Base-by-base conservation (phyloP, 2,113 vertebrate genomes). In the Canis aureus region DNA sequence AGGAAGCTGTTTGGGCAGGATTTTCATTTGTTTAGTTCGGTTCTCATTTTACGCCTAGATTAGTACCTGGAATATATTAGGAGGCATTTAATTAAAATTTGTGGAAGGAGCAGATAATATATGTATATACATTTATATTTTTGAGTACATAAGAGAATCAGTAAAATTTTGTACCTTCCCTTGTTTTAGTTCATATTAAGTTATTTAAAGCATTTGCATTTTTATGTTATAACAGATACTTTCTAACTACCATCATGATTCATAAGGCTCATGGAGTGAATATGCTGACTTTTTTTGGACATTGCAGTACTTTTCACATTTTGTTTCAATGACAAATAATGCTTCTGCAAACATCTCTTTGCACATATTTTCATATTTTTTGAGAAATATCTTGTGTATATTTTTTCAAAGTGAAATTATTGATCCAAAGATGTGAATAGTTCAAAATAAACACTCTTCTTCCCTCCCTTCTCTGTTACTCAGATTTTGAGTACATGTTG, bases 1-100 rank as follows among this genome's bases (percentile, higher is more conserved):
- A 93, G 51, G 11, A 89, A 73, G 19, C 10, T 53, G 15, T 67
- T 59, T 80, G 32, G 16, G 79, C 4, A 85, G 11, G 23, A 89
- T 27, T 91, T 97, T 80, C 15, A 81, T 93, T 94, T 91, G 67
- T 85, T 79, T 91, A 66, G 59, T 96, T 94, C 23, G 29, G 9
- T 90, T 12, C 80, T 92, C 15, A 73, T n/a, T 60, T 5, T 35
- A 35, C 64, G 43, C 43, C 15, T 69, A 90, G 38, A 51, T 79
- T 76, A 49, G 4, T 88, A 89, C 5, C 59, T 91, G 11, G 13
- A n/a, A n/a, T 43, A 64, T 59, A 60, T 88, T 93, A 87, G 13
- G 73, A 71, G 25, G 9, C 25, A 85, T 17, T 84, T 88, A 90
- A 69, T 84, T 79, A 94, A 96, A 91, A 69, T 38, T 49, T 29